Percentiles rank a stretch among this genome's conserved stretches.
These are phyloP conservation scores for Caranx ignobilis DNA, from an alignment of 2,113 vertebrate genomes.

Conservation along the genomic window DNA sequence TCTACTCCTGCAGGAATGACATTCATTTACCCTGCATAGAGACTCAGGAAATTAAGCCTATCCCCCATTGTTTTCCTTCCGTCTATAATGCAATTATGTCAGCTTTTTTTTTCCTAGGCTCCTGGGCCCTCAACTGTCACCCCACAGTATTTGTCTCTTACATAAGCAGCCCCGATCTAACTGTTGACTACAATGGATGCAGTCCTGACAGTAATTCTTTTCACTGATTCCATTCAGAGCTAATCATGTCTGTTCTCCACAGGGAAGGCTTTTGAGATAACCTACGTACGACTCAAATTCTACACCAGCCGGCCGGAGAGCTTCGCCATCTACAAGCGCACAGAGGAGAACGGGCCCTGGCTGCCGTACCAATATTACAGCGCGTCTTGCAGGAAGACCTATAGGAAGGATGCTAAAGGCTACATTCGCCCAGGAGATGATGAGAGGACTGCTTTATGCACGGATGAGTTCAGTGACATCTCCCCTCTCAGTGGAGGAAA, in stretches of 20 bases:
- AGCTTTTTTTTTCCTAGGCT: conserved; percentile 10
- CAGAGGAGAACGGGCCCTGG: conserved; percentile 82
- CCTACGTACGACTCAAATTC: conserved; percentile 93
- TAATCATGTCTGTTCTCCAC: conserved; percentile 54
- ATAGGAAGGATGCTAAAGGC: conserved; percentile 77
- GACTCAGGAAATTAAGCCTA: conserved; percentile 60
- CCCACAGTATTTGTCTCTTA: conserved; percentile 47
- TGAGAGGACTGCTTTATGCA: conserved; percentile 91
- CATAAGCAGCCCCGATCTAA: conserved; percentile 30
- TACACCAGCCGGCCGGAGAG: conserved; percentile 96
- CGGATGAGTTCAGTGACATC: conserved; percentile 96
- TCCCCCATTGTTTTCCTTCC: conserved; percentile 55
- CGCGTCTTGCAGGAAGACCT: conserved; percentile 89
- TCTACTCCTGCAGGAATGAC: conserved; percentile 60
- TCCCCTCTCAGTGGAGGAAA: conserved; percentile 94
- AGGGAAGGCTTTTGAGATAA: conserved; percentile 98
- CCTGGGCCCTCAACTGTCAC: conserved; percentile 46
- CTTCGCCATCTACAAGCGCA: conserved; percentile 94
- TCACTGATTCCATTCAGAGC: conserved; percentile 22
- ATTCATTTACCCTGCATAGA: conserved; percentile 62
- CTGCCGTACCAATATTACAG: conserved; percentile 95
- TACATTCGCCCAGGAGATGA: conserved; percentile 87
- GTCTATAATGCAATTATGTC: conserved; percentile 63
- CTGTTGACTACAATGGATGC: conserved; percentile 27
- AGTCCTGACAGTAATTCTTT: conserved; percentile 21